Base-by-base conservation (phyloP, 2,888 invertebrate genomes). In the Oligia fasciuncula region DNA sequence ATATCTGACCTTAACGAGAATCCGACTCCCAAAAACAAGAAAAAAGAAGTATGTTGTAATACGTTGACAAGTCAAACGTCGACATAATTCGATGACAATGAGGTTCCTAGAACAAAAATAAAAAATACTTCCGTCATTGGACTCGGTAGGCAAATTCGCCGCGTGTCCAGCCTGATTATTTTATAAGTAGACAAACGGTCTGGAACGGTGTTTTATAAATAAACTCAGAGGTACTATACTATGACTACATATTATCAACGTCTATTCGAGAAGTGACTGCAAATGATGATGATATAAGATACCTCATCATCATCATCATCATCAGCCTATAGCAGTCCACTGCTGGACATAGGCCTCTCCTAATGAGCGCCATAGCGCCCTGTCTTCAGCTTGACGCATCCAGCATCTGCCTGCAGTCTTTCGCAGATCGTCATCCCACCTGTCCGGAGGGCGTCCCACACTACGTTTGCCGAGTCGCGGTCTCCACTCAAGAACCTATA, bases 151-250 rank as follows among this genome's bases (percentile, higher is more conserved):
- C 68, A 54, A 65, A 60, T 62, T 23, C 29, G 14, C 29, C 51
- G 62, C 60, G 71, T 72, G 68, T 29, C 40, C 23, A 71, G 49
- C 62, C 23, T 57, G 29, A 40, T 60, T 71, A 68, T 76, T 70
- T 73, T 19, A 73, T 43, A 73, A 68, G 73, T 66, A 83, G 77
- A 83, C 83, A 66, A 73, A 57, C 69, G 54, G 86, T 83, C 83
- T 83, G 63, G 60, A 70, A 62, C 69, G 35, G 29, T 73, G 73
- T 86, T 84, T 77, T 77, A 86, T 83, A 83, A 85, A 85, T 81
- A 81, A 67, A 76, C 66, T 65, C 23, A 29, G 35, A 72, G 9
- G 9, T 73, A 81, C 29, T 23, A 46, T 73, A 81, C 29, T 23
- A 46, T 67, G 62, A 85, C 60, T 54, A 71, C 46, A 78, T 54